Base-by-base conservation (phyloP, 92 coral and sea anemone species). In the Porites rus region DNA sequence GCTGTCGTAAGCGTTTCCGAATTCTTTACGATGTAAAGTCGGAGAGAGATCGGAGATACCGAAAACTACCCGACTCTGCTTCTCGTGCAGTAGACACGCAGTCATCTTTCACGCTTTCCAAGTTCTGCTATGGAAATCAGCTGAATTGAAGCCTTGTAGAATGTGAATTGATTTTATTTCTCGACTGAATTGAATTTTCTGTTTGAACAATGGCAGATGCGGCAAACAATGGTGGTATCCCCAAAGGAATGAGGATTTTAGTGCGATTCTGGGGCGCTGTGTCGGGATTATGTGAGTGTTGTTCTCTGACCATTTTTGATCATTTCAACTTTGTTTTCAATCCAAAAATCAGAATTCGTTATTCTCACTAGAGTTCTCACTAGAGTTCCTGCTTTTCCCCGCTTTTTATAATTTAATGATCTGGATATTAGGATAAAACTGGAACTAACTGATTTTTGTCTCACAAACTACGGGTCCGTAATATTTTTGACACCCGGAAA, bases 191-290 rank as follows among this genome's bases (percentile, higher is more conserved):
- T 64, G 72, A 50, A 76, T 54, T 20, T 76, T 67, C 50, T 66
- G 59, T 69, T 73, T 28, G 54, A 60, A 88, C 62, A 52, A 95
- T 95, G 98, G 96, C 94, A 76, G 91, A 83, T 63, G 78, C 81
- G 38, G 18, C 90, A 72, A 90, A 90, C 7, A 92, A 64, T 50
- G 76, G 76, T 66, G 97, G 90, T 25, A 69, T 95, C 66, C 99
- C 99, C 2, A 92, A 83, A 58, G 94, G 96, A 84, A 88, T 97
- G 87, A 88, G 95, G 46, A 91, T 95, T 66, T 92, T 97, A 63
- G 93, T 97, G 8, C 92, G 94, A 87, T 95, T 91, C 46, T 97
- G 99, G 99, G 99, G 98, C 66, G 95, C 96, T 69, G 93, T 95
- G 70, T 97, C 99, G 59, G 99, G 95, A 53, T 65, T 97, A 56